phyloP scores from a whole-genome alignment of 37 sponge, comb jelly and placozoan species.

The Theonella swinhoei region DNA sequence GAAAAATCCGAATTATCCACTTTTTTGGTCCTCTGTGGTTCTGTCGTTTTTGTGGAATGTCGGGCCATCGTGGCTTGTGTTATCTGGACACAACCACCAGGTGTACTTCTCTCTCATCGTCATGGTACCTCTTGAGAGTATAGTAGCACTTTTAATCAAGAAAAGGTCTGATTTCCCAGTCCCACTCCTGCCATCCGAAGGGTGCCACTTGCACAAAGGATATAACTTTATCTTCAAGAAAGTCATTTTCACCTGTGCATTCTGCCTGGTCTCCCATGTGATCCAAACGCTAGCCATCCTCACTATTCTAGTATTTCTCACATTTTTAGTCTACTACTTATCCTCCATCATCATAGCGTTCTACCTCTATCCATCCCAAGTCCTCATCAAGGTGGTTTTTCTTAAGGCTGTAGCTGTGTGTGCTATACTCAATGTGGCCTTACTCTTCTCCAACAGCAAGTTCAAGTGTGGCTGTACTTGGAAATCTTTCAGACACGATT shows the following conservation, averaged over 20 bases:
- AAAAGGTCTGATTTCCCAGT: conserved; percentile 54
- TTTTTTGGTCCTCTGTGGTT: conserved; percentile 44
- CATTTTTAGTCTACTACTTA: conserved; percentile 41
- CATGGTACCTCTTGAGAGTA: conserved; percentile 30
- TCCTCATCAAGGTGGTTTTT: conserved; percentile 49
- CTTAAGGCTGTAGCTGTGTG: conserved; percentile 45
- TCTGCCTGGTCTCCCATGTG: conserved; percentile 3
- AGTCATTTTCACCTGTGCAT: neutral
- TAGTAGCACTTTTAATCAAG: conserved; percentile 36
- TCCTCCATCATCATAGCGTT: conserved; percentile 34
- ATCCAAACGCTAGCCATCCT: conserved; percentile 42
- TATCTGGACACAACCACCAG: neutral
- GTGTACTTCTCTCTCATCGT: neutral
- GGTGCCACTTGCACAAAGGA: neutral
- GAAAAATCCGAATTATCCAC: conserved; percentile 47
- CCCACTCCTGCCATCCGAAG: conserved; percentile 7
- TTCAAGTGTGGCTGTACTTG: neutral
- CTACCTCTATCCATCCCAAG: conserved; percentile 37
- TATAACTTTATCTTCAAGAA: neutral
- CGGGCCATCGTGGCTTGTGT: conserved; percentile 43
- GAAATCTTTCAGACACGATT: conserved; percentile 13
- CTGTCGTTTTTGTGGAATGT: conserved; percentile 44
- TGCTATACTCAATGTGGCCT: conserved; percentile 27
- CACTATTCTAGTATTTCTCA: conserved; percentile 41
- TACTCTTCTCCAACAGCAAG: conserved; percentile 23